Conservation (phyloP, 2,797 vertebrate species). For the Diplodus sargus region DNA sequence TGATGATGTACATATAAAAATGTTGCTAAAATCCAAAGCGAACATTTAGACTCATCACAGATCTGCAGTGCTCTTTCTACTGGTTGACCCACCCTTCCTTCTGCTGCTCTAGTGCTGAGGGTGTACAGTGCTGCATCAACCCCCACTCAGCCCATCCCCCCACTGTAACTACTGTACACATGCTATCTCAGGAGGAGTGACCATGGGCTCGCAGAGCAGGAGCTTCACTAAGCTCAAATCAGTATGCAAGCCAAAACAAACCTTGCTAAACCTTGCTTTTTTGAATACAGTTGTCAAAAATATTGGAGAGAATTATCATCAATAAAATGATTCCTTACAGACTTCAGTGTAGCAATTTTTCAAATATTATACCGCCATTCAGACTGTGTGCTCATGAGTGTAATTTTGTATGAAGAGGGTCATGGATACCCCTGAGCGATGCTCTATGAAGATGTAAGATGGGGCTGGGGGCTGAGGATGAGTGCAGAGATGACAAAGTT, state of each 20-base stretch:
- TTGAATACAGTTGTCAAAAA: slow-evolving; percentile 5
- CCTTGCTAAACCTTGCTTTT: slow-evolving; percentile 3
- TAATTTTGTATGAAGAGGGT: slow-evolving; percentile 45
- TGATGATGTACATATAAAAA: slow-evolving; percentile 2
- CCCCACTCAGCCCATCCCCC: slow-evolving; percentile 71
- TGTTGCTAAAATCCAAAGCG: slow-evolving; percentile 35
- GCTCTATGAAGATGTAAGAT: slow-evolving; percentile 45
- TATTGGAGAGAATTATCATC: not conserved
- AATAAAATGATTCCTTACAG: slow-evolving; percentile 8
- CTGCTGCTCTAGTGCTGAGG: slow-evolving; percentile 54
- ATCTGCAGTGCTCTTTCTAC: slow-evolving; percentile 44
- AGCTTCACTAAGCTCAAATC: slow-evolving; percentile 45
- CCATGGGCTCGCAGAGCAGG: slow-evolving; percentile 49
- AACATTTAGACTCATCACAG: slow-evolving; percentile 30
- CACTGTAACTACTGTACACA: slow-evolving; percentile 71
- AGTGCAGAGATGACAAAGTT: slow-evolving; percentile 58
- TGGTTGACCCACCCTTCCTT: slow-evolving; percentile 65
- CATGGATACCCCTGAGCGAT: slow-evolving; percentile 44
- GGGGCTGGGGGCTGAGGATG: slow-evolving; percentile 28
- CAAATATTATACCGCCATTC: slow-evolving; percentile 10
- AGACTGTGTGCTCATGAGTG: not conserved
- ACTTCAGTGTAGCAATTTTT: not conserved
- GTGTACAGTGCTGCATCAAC: slow-evolving; percentile 70
- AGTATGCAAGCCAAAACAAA: slow-evolving; percentile 42
- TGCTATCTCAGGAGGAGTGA: slow-evolving; percentile 54